Base-by-base conservation (phyloP, 1,140 invertebrate species). In the Phymastichus coffea region DNA sequence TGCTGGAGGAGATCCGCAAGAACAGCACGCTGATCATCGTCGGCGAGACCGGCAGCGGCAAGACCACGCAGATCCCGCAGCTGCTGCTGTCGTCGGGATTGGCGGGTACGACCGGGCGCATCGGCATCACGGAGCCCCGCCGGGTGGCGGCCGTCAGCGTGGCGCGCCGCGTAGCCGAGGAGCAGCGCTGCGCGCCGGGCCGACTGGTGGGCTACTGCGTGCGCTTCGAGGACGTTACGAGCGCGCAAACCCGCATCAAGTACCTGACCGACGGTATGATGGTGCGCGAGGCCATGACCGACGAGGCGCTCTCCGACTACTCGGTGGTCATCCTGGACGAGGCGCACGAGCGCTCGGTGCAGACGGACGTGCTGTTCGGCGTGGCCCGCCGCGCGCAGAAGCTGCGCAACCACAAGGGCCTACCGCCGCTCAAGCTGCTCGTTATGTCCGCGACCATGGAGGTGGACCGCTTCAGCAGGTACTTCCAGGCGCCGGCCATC, bases 381-480 rank as follows among this genome's bases (percentile, higher is more conserved):
- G 84, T 95, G 72, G 84, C 92, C 12, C 88, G 94, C 81, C 78
- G 84, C 70, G 85, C 92, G 2, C 93, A 96, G 69, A 86, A 84
- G 66, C 78, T 87, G 57, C 82, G 93, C 49, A 84, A 82, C 69
- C 71, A 82, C 26, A 82, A 83, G 55, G 85, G 84, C 56, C 49
- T 85, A 15, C 68, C 79, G 9, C 83, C 84, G 8, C 70, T 94
- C 17, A 93, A 91, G 80, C 83, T 95, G 1, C 84, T 97, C 19
- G 80, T 98, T 14, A 97, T 97, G 88, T 97, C 94, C 14, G 95
- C 95, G 0, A 97, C 94, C 28, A 94, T 97, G 90, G 91, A 97
- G 81, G 92, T 94, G 12, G 92, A 97, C 75, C 87, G 93, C 68
- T 98, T 99, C 76, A 87, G 87, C 30, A 83, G 86, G 41, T 99